Evolutionary conservation across 2,113 vertebrate species (phyloP).

Genomic region (Eudyptes chrysolophus): DNA sequence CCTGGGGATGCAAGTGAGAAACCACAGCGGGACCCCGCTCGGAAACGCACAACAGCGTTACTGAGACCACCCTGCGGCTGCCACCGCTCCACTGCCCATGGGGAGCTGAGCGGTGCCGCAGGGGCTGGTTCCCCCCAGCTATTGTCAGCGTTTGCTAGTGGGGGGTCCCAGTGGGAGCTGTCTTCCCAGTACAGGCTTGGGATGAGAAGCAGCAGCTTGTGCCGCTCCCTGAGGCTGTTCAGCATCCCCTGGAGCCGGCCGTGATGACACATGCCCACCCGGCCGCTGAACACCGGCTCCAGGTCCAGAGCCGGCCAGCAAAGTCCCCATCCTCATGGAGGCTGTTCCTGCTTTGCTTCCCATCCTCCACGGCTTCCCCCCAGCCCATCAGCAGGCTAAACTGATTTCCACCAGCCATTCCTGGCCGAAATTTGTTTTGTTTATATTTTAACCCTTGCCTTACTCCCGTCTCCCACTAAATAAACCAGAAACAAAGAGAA

Average conservation of each 20-base stretch:
- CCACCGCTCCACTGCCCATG: fast-evolving
- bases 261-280: fast-evolving
- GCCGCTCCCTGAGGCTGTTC: fast-evolving
- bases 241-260: not conserved
- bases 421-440: not conserved
- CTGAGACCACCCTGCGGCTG: not conserved
- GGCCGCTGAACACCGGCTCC: not conserved
- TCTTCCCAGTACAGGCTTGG: not conserved
- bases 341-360: not conserved
- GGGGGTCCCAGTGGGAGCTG: not conserved
- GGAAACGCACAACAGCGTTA: fast-evolving
- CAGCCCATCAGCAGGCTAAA: not conserved
- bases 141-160: not conserved
- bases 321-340: fast-evolving
- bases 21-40: not conserved
- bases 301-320: not conserved
- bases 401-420: not conserved
- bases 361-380: not conserved
- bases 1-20: not conserved
- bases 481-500: not conserved
- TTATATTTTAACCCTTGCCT: not conserved
- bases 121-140: not conserved
- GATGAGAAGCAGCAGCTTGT: not conserved
- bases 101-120: not conserved
- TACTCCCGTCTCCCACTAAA: not conserved